Percentiles rank a stretch among this genome's conserved stretches.
These are phyloP conservation scores for Acipenser oxyrinchus DNA, from an alignment of 2,797 vertebrate species.

Conservation along the genomic window DNA sequence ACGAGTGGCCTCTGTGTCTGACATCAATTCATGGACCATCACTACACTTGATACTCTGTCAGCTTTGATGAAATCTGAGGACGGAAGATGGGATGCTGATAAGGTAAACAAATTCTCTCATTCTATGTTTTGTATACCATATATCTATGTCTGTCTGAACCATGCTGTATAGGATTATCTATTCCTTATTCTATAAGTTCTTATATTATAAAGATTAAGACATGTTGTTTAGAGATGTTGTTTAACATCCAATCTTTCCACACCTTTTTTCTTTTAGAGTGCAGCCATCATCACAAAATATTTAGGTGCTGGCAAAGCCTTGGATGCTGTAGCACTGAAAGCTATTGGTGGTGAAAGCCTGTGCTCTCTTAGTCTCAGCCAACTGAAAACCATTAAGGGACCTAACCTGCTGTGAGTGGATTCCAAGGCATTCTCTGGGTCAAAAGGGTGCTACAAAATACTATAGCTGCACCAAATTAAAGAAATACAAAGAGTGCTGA, in stretches of 20 bases:
- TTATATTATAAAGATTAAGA: no score
- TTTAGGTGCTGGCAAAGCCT: slow-evolving; percentile 39
- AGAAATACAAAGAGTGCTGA: no score
- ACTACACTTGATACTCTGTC: slow-evolving; percentile 49
- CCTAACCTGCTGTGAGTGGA: slow-evolving; percentile 45
- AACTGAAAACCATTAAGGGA: slow-evolving; percentile 36
- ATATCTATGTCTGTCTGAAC: no score
- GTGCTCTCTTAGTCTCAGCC: slow-evolving; percentile 34
- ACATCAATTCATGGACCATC: slow-evolving; percentile 51
- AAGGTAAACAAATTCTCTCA: slow-evolving; percentile 33
- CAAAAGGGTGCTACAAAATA: no score
- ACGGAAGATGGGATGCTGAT: slow-evolving; percentile 42
- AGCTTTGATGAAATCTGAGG: slow-evolving; percentile 39
- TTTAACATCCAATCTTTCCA: no score
- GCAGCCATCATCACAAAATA: slow-evolving; percentile 51
- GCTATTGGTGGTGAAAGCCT: slow-evolving; percentile 44
- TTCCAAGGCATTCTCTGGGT: neutral
- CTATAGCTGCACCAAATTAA: no score
- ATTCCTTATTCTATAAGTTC: no score
- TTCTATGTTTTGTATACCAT: neutral
- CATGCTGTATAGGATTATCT: no score
- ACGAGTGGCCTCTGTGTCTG: slow-evolving; percentile 32
- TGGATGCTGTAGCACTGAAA: slow-evolving; percentile 45
- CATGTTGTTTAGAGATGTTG: no score
- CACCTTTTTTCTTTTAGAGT: slow-evolving; percentile 31